Evolutionary conservation across 2,113 vertebrate genomes (phyloP).

Genomic region (Desmodus rotundus): DNA sequence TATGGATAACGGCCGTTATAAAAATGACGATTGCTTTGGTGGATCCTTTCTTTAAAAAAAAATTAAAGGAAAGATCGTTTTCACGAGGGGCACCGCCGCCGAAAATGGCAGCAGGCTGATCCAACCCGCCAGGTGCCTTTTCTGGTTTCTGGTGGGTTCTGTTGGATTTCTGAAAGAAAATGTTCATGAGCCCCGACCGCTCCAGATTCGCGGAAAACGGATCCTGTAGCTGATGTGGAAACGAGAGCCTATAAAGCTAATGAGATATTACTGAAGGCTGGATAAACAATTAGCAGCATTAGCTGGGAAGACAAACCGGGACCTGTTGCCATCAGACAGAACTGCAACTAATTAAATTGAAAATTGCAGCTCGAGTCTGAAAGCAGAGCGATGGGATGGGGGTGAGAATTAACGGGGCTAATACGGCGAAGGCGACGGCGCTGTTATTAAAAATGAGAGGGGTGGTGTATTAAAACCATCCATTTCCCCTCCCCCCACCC

Average conservation of each 20-base stretch:
- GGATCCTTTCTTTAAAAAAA: background rate
- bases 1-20: constrained; percentile 21
- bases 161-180: constrained; percentile 37
- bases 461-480: constrained; percentile 65
- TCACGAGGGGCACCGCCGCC: background rate
- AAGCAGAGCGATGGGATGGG: constrained; percentile 64
- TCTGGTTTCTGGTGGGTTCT: background rate
- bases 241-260: constrained; percentile 82
- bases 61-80: background rate
- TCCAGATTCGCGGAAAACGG: constrained; percentile 67
- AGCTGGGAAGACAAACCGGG: constrained; percentile 77
- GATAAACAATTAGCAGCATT: constrained; percentile 83
- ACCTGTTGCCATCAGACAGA: constrained; percentile 77
- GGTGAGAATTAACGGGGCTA: constrained; percentile 74
- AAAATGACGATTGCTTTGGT: constrained; percentile 44
- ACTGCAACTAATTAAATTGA: constrained; percentile 82
- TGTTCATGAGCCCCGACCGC: background rate
- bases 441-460: constrained; percentile 73
- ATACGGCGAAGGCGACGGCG: constrained; percentile 70
- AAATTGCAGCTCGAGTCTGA: constrained; percentile 78
- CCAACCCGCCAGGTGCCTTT: background rate
- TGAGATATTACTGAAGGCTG: constrained; percentile 80
- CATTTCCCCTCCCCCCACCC: background rate
- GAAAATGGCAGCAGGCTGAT: background rate
- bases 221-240: constrained; percentile 72